Evolutionary conservation across 2,113 vertebrate genomes (phyloP).

Genomic region (Hiodon tergisus): DNA sequence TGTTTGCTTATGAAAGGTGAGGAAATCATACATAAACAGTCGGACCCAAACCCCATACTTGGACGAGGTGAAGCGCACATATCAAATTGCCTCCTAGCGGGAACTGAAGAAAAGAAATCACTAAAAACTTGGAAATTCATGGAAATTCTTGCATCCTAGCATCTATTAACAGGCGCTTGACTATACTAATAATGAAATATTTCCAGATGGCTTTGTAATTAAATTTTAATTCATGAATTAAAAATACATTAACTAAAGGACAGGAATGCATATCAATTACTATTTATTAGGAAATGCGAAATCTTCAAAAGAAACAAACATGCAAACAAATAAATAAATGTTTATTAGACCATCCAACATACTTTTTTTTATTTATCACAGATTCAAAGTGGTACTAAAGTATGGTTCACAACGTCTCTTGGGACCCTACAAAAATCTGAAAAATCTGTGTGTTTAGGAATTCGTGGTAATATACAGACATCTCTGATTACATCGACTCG

Average conservation of each 20-base stretch:
- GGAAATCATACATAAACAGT: neutral
- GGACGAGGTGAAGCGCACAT: neutral
- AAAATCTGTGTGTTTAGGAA: slow-evolving; percentile 52
- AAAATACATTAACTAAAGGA: too few species aligned
- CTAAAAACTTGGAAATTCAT: slow-evolving; percentile 5
- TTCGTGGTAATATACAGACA: slow-evolving; percentile 56
- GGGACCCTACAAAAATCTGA: slow-evolving; percentile 44
- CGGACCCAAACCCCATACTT: neutral
- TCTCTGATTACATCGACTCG: slow-evolving; percentile 61
- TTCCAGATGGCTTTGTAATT: too few species aligned
- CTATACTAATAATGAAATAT: too few species aligned
- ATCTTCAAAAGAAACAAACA: neutral
- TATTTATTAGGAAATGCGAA: neutral
- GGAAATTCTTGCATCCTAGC: slow-evolving; percentile 29
- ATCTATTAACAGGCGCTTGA: neutral
- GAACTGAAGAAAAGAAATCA: slow-evolving; percentile 9
- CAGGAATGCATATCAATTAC: too few species aligned
- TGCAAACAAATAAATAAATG: neutral
- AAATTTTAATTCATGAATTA: too few species aligned
- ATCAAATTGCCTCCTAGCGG: slow-evolving; percentile 23
- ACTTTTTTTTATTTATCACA: neutral
- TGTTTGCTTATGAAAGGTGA: too few species aligned
- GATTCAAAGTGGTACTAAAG: slow-evolving; percentile 16
- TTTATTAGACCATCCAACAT: neutral
- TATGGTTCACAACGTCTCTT: slow-evolving; percentile 34